Percentiles rank a stretch among this genome's conserved stretches.
phyloP scores from a whole-genome alignment of 2,888 invertebrate species.

The Colostygia pectinataria region DNA sequence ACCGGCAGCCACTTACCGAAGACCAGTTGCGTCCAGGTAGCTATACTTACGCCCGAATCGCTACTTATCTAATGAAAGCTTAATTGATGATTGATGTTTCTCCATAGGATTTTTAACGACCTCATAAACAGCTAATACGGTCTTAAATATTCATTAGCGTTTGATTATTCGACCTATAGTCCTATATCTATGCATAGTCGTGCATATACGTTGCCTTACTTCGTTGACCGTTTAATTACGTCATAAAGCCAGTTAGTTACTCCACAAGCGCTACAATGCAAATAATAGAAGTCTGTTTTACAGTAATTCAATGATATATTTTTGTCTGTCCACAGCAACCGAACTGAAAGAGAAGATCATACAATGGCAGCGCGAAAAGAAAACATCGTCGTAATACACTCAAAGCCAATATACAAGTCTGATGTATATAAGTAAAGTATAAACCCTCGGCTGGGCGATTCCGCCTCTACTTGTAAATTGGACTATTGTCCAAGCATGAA shows the following conservation, averaged over 20 bases:
- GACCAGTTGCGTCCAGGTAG: slow-evolving; percentile 95
- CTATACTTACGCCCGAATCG: neutral
- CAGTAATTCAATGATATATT: neutral
- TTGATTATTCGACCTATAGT: no score
- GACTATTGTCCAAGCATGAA: slow-evolving; percentile 76
- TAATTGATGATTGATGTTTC: no score
- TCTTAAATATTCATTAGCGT: no score
- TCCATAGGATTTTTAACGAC: no score
- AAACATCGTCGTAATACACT: slow-evolving; percentile 70
- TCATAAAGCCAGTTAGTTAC: no score
- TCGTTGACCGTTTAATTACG: no score
- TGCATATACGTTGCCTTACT: no score
- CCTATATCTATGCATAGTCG: no score
- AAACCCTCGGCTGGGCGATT: slow-evolving; percentile 64
- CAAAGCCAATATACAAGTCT: slow-evolving; percentile 68
- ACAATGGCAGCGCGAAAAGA: slow-evolving; percentile 93
- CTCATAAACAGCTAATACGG: no score
- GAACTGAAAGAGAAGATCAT: slow-evolving; percentile 94
- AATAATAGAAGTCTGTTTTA: no score
- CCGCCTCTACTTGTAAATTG: slow-evolving; percentile 51
- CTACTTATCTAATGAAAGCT: no score
- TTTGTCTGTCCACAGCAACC: slow-evolving; percentile 82
- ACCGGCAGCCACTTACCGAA: slow-evolving; percentile 96
- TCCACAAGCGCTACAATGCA: no score
- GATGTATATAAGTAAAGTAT: slow-evolving; percentile 77